phyloP scores from a whole-genome alignment of 2,797 vertebrate species.

The Caiman crocodilus region DNA sequence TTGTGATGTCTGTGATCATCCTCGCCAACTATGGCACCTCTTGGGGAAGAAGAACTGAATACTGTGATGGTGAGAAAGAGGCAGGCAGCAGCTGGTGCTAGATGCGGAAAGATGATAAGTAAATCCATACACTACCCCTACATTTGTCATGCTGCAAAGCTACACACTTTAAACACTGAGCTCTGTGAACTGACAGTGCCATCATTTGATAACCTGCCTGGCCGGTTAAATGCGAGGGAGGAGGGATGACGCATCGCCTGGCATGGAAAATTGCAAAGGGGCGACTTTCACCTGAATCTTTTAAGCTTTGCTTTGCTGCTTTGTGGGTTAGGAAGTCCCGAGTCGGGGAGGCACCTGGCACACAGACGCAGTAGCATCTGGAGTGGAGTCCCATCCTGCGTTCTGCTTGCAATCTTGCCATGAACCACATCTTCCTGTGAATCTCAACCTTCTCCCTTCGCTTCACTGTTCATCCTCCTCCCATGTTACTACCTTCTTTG shows the following conservation, averaged over 20 bases:
- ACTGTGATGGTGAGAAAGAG: neutral
- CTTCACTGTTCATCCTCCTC: neutral
- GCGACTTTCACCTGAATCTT: neutral
- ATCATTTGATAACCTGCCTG: neutral
- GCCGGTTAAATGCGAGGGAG: neutral
- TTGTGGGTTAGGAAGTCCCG: fast-evolving
- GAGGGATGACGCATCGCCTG: neutral
- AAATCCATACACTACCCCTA: neutral
- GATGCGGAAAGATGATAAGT: neutral
- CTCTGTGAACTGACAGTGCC: neutral
- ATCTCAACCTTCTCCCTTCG: neutral
- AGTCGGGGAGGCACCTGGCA: neutral
- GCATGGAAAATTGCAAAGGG: neutral
- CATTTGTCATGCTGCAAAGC: neutral
- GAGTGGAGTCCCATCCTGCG: neutral
- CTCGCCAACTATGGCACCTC: neutral
- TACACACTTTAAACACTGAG: neutral
- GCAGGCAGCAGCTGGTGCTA: neutral
- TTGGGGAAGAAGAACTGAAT: neutral
- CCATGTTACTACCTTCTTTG: neutral
- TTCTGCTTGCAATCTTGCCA: neutral
- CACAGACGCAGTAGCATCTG: neutral
- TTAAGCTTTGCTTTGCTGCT: neutral
- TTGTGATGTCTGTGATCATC: neutral
- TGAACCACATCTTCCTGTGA: neutral